These are phyloP conservation scores for Nephrotoma appendiculata DNA, from an alignment of 2,888 invertebrate genomes.

Conservation along the genomic window DNA sequence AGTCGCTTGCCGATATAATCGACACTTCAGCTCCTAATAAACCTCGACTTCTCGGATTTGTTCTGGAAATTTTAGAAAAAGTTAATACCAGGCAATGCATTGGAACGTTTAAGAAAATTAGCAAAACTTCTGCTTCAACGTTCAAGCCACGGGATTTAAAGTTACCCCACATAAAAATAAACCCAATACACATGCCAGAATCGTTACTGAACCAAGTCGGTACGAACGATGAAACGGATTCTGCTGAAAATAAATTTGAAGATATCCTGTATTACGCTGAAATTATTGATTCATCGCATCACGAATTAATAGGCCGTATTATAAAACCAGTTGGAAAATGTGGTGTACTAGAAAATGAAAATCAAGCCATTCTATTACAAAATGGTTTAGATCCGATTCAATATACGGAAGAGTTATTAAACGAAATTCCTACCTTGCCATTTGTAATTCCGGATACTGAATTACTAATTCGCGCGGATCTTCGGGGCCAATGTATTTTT, in stretches of 20 bases:
- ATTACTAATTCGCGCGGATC: conserved; percentile 40
- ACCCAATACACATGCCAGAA: conserved; percentile 44
- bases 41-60: conserved; percentile 35
- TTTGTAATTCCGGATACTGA: conserved; percentile 37
- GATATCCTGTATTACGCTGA: conserved; percentile 49
- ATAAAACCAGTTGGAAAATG: conserved; percentile 55
- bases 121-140: conserved; percentile 20
- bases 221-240: conserved; percentile 42
- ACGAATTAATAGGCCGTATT: conserved; percentile 42
- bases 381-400: conserved; percentile 61
- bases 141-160: conserved; percentile 62
- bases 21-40: background rate
- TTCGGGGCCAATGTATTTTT: conserved; percentile 64
- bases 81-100: conserved; percentile 59
- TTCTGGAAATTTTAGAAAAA: conserved; percentile 61
- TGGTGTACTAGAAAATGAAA: conserved; percentile 65
- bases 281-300: conserved; percentile 54
- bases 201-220: conserved; percentile 16
- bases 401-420: conserved; percentile 46
- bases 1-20: background rate
- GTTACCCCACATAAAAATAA: conserved; percentile 62
- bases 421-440: conserved; percentile 35
- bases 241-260: conserved; percentile 38
- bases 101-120: conserved; percentile 34
- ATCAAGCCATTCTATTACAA: conserved; percentile 64